Evolutionary conservation across 2,888 invertebrate genomes (phyloP), one percentile per base, ranked within the genome.

Genomic region (Pachydiplax longipennis): DNA sequence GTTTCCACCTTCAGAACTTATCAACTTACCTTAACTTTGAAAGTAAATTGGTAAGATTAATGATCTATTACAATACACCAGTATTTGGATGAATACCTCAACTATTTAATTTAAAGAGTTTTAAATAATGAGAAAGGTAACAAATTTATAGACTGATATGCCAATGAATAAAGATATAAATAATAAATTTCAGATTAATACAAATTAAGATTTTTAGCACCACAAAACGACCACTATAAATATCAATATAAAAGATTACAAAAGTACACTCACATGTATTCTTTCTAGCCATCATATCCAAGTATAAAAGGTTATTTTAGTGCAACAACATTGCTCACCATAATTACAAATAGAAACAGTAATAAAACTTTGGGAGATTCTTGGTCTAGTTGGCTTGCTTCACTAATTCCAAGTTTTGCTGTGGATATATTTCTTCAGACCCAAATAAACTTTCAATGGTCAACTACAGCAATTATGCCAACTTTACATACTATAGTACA

Each of bases 231-330:
- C 61, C 58, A 22, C 61, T 61, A 37, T 87, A 65, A 37, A 87
- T 83, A 61, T 87, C 22, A 13, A 53, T 87, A 87, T 61, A 87
- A 87, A 87, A 87, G 53, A 87, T 87, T 87, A 65, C 83, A 61
- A 61, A 13, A 73, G 15, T 31, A 10, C 73, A 73, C 6, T 5
- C 73, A 73, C 65, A 65, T 65, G 2, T 8, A 8, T n/a, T 5
- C 65, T 73, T 31, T 73, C 31, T 25, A 12, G 15, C 13, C 15
- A 73, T 73, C 73, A 31, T 12, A 4, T 73, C 25, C 73, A 73
- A 3, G 25, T 73, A 73, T 73, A 31, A 73, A 73, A 53, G 25
- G 31, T 73, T 31, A 73, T 73, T 10, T 31, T 22, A 73, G 22
- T 73, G 31, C 73, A 73, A 73, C 73, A 73, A 73, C 25, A 10